These are phyloP conservation scores for Siniperca knerii DNA, from an alignment of 2,113 vertebrate genomes.

Conservation along the genomic window DNA sequence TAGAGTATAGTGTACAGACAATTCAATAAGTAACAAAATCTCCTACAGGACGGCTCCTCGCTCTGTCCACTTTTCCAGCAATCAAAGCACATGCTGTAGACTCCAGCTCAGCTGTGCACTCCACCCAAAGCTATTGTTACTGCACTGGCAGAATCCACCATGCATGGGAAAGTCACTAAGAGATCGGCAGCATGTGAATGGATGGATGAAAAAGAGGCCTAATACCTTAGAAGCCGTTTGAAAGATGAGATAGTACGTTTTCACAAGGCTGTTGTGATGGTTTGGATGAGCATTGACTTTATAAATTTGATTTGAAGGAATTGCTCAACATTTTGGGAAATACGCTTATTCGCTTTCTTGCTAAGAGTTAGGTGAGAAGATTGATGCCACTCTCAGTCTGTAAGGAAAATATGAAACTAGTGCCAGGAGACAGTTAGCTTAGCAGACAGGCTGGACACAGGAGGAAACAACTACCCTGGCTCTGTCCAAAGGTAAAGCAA, in stretches of 20 bases:
- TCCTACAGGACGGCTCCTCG: conserved; percentile 27
- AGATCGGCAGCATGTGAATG: conserved; percentile 55
- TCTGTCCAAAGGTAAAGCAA: not conserved
- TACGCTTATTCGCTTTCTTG: not conserved
- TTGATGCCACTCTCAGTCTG: not conserved
- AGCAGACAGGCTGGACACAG: not conserved
- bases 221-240: not conserved
- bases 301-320: not conserved
- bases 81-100: conserved; percentile 64
- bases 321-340: not conserved
- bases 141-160: conserved; percentile 62
- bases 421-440: not conserved
- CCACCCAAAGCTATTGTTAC: conserved; percentile 80
- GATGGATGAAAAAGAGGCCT: conserved; percentile 29
- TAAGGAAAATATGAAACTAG: too few relatives aligned
- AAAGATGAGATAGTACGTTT: conserved; percentile 18
- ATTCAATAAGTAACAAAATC: conserved; percentile 52
- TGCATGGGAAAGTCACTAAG: conserved; percentile 79
- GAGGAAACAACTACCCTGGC: not conserved
- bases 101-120: conserved; percentile 74
- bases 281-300: not conserved
- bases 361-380: not conserved
- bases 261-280: not conserved
- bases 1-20: conserved; percentile 4
- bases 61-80: conserved; percentile 58